Conservation (phyloP, 2,888 invertebrate genomes). For the Ormyrus nitidulus region DNA sequence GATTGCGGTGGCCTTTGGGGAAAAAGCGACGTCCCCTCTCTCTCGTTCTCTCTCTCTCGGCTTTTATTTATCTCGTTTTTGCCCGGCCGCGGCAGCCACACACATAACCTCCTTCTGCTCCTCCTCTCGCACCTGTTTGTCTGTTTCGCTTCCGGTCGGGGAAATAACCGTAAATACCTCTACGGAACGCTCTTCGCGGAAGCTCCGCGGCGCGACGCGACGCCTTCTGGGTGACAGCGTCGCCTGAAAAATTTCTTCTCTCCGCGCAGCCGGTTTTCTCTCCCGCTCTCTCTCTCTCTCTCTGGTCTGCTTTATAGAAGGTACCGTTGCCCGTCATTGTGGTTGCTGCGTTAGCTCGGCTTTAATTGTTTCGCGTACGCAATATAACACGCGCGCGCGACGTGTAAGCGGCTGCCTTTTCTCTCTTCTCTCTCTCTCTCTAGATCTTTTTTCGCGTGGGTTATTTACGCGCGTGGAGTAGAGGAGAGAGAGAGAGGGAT, state of each 20-base stretch:
- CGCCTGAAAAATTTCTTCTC: slow-evolving; percentile 28
- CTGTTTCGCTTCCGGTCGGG: slow-evolving; percentile 44
- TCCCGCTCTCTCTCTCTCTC: background rate
- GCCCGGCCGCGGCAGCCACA: background rate
- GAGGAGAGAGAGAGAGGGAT: slow-evolving; percentile 7
- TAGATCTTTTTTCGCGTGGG: background rate
- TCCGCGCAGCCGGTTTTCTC: slow-evolving; percentile 12
- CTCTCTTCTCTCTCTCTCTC: background rate
- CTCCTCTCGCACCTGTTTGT: slow-evolving; percentile 34
- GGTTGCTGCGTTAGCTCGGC: background rate
- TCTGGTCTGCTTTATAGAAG: slow-evolving; percentile 35
- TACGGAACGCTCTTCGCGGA: slow-evolving; percentile 7
- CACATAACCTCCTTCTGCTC: background rate
- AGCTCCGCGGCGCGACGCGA: background rate
- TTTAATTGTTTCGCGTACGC: slow-evolving; percentile 47
- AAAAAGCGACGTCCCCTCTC: slow-evolving; percentile 12
- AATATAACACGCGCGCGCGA: slow-evolving; percentile 8
- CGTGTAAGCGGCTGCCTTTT: background rate
- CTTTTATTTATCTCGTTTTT: slow-evolving; percentile 33
- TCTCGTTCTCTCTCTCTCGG: background rate
- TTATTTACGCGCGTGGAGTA: slow-evolving; percentile 31
- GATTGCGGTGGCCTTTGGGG: slow-evolving; percentile 3
- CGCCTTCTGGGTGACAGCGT: background rate
- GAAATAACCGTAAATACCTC: slow-evolving; percentile 46
- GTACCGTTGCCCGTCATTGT: slow-evolving; percentile 35